phyloP scores from a whole-genome alignment of 2,113 vertebrate genomes.

The Monarcha castaneiventris region DNA sequence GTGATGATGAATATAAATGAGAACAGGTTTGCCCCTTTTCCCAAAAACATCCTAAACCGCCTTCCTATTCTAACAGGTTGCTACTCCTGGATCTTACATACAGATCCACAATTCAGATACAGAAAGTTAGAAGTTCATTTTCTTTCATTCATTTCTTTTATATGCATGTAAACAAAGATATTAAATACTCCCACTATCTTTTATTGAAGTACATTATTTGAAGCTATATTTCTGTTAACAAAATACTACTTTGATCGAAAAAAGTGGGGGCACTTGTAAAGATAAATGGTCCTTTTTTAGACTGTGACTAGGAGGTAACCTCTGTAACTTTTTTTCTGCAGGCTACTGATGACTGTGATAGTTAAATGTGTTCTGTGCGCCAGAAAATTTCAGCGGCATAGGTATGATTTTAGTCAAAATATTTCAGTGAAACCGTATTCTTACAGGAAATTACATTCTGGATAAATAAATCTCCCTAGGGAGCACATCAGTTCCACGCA shows the following conservation, averaged over 20 bases:
- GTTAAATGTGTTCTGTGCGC: background rate
- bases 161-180: background rate
- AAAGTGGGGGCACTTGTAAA: background rate
- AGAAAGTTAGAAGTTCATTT: background rate
- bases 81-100: background rate
- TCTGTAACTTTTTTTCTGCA: background rate
- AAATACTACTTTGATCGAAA: background rate
- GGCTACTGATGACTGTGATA: background rate
- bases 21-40: background rate
- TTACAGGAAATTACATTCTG: background rate
- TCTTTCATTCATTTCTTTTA: background rate
- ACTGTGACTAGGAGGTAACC: background rate
- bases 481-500: background rate
- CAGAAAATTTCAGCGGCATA: background rate
- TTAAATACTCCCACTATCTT: background rate
- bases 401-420: background rate
- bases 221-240: background rate
- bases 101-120: background rate
- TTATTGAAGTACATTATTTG: background rate
- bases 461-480: background rate
- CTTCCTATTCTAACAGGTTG: background rate
- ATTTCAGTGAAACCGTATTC: background rate
- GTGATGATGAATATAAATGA: background rate
- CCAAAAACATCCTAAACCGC: background rate
- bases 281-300: background rate